Base-by-base conservation (phyloP, 2,797 vertebrate genomes). In the Mionectes olivaceus region DNA sequence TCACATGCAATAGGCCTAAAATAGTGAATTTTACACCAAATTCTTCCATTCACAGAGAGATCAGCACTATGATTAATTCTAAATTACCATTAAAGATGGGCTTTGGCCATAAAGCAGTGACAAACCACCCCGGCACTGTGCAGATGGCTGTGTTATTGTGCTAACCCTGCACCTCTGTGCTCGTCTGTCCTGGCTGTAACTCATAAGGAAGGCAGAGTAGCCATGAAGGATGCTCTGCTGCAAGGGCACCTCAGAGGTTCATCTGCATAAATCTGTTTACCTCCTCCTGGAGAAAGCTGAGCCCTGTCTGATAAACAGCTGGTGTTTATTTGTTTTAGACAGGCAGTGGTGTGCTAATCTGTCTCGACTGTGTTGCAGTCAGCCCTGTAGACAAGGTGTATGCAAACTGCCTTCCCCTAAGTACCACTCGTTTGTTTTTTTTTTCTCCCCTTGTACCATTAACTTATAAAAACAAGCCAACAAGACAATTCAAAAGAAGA, bases 201-300 rank as follows among this genome's bases (percentile, higher is more conserved):
- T 96, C 93, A 93, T 4, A 5, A 41, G n/a, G 64, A 88, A 93
- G 93, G 67, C 91, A n/a, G 3, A 94, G 57, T 47, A 87, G 94
- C 93, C 87, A 75, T 55, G 71, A 84, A 94, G 87, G 86, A 94
- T 76, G 76, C 77, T 90, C 74, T 30, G 64, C 89, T 91, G 91
- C 93, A 96, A 97, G 96, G 94, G 83, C 94, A 95, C 93, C 81
- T 91, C 89, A 69, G 93, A 95, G 67, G 69, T 83, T 96, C 91
- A 97, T 97, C 94, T 97, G 91, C 95, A 97, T 96, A 96, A 97
- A 96, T 87, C 91, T 96, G 92, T 95, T 96, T 96, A 91, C 73
- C 77, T 87, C 78, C 87, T 94, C 87, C 86, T 64, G 87, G 87
- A 95, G 88, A 59, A 86, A 81, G 91, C 67, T 6, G 30, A 94